Conservation (phyloP, 2,888 invertebrate genomes). For the Ecdyonurus torrentis region DNA sequence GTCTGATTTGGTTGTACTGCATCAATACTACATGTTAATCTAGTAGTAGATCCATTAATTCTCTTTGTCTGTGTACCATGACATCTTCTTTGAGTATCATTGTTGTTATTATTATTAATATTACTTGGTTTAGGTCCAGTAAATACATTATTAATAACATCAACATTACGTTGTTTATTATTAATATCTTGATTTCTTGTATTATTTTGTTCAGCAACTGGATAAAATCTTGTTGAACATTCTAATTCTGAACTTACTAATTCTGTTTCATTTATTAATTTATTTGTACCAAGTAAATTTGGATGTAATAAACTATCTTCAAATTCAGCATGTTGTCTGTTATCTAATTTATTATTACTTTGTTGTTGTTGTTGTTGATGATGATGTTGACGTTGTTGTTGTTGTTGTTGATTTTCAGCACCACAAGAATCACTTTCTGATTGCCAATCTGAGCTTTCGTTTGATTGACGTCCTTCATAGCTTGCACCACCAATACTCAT, state of each 20-base stretch:
- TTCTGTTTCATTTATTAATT: not conserved
- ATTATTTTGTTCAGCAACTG: conserved; percentile 1
- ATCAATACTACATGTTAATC: not conserved
- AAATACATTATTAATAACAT: conserved; percentile 6
- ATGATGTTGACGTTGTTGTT: too few relatives aligned
- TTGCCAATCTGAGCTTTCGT: conserved; percentile 17
- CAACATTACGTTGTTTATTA: not conserved
- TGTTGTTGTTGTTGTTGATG: not conserved
- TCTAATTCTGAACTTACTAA: not conserved
- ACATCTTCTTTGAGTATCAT: conserved; percentile 19
- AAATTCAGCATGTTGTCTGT: not conserved
- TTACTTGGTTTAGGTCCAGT: not conserved
- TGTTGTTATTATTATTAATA: conserved; percentile 31
- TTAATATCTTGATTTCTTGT: not conserved
- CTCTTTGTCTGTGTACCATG: conserved; percentile 19
- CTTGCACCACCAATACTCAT: conserved; percentile 27
- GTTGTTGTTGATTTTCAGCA: conserved; percentile 3
- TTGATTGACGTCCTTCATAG: conserved; percentile 17
- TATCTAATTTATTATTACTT: too few relatives aligned
- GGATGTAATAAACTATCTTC: not conserved
- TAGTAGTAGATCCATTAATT: conserved; percentile 7
- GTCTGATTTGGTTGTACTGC: not conserved
- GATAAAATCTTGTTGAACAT: not conserved
- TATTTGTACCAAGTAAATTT: not conserved
- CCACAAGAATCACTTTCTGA: conserved; percentile 17